Base-by-base conservation (phyloP, 2,888 invertebrate species). In the Drosophila fungiperda region DNA sequence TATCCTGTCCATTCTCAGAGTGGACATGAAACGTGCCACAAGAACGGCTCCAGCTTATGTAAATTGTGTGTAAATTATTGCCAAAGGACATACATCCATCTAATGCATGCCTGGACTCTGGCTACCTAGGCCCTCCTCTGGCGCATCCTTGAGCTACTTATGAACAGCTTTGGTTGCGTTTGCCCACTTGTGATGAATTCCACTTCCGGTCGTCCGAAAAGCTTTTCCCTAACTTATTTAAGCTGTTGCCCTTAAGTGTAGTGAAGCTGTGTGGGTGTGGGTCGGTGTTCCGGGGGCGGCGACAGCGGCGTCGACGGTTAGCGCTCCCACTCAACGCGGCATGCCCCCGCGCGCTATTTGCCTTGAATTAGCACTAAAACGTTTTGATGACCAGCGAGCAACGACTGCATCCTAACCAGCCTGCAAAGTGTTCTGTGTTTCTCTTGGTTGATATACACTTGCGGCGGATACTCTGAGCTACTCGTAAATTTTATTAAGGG, bases 21-120 rank as follows among this genome's bases (percentile, higher is more conserved):
- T 82, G 80, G 67, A 63, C 73, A 45, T 23, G 23, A 73, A 76
- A 84, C 86, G 86, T 82, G 87, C 9, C 29, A 35, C 36, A 15
- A 35, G 26, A 33, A 32, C 36, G 5, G 20, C 29, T 32, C n/a
- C 20, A 55, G 75, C 73, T 63, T 76, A 87, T 89, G 85, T 77
- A 87, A 81, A 81, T 82, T 67, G 72, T 70, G 76, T 79, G 79
- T 77, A 77, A 89, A 85, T 89, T 81, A 89, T 85, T 69, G 88
- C 76, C 67, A 54, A 60, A 60, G 67, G 68, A 67, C 85, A 89
- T 55, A 26, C 36, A 36, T 81, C 77, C 88, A 85, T 76, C 85
- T 68, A 80, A 88, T 88, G 78, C 76, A 71, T 53, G 62, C 49
- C 59, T 33, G 11, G 50, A 26, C 49, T 9, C 9, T 38, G 20